Base-by-base conservation (phyloP, 2,888 invertebrate genomes). In the Conus canariensis region DNA sequence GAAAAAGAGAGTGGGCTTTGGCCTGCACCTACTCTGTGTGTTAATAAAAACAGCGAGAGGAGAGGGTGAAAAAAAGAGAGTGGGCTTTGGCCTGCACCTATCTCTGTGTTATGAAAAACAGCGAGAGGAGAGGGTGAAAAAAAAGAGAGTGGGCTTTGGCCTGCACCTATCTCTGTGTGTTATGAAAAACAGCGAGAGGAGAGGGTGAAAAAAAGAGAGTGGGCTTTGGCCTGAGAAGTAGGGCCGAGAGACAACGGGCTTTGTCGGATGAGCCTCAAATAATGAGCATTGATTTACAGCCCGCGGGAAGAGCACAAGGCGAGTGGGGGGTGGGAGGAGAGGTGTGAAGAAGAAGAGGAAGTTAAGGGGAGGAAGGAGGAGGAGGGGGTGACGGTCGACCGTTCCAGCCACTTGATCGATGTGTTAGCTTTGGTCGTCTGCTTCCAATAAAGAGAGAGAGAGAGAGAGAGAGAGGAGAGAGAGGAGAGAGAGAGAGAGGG, bases 281-380 rank as follows among this genome's bases (percentile, higher is more conserved):
- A 80, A 80, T 80, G 30, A 45, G 80, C 45, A 80, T 80, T 80
- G 80, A 80, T 80, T 80, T 80, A 80, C 80, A 80, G 80, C 80
- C 45, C 19, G 22, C 16, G 12, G 60, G 60, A 16, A 74, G 19
- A 70, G 22, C 19, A 22, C 14, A 16, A 74, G n/a, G 70, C 19
- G 22, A 8, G 22, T 12, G 70, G 14, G 45, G 8, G 80, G 80
- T 3, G 30, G 30, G 19, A 16, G 30, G 19, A 45, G 80, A 5
- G 45, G 14, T 7, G 14, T 1, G 80, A 16, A 14, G 80, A 12
- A 12, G 30, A 45, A 45, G 30, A 4, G 45, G 45, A 45, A 45
- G 45, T 45, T 45, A 3, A 45, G 4, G 45, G 45, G 45, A 45
- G 3, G 30, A 14, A 45, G 45, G 45, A 30, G 77, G 77, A 45